phyloP scores from a whole-genome alignment of 2,797 vertebrate species.

The Parauchenoglanis punctatus region DNA sequence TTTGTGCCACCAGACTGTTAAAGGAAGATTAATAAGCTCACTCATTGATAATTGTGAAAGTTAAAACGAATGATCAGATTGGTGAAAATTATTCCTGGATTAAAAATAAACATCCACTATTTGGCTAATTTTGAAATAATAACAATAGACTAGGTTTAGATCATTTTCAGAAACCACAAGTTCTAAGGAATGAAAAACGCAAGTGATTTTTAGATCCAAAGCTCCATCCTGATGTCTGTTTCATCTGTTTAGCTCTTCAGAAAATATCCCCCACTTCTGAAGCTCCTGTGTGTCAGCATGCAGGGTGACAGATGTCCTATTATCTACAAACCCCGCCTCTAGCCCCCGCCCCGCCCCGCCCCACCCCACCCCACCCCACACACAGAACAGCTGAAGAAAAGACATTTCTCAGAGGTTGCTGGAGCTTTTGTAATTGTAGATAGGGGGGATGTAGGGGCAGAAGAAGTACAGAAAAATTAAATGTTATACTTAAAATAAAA shows the following conservation, averaged over 20 bases:
- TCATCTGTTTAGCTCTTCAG: constrained; percentile 2
- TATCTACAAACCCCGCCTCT: constrained; percentile 18
- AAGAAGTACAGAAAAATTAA: background rate
- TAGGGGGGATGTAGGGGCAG: background rate
- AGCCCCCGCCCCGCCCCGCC: background rate
- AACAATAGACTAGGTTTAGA: background rate
- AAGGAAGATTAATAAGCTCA: too few species aligned
- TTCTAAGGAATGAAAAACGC: background rate
- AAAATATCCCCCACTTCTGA: background rate
- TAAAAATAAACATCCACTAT: background rate
- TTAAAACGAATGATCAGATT: background rate
- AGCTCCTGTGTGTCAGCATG: constrained; percentile 9
- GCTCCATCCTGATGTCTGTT: background rate
- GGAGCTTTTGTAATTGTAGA: background rate
- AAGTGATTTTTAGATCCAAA: constrained; percentile 12
- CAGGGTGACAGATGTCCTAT: constrained; percentile 36
- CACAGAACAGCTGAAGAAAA: background rate
- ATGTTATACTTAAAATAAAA: background rate
- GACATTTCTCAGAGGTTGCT: background rate
- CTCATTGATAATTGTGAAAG: background rate
- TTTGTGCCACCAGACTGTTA: background rate
- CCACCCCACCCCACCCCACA: background rate
- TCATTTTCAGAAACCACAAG: background rate
- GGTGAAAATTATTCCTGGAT: background rate
- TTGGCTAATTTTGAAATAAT: background rate